Percentiles rank a stretch among this genome's conserved stretches.
Conservation (phyloP, 2,888 invertebrate genomes). For the Morpho deidamia region DNA sequence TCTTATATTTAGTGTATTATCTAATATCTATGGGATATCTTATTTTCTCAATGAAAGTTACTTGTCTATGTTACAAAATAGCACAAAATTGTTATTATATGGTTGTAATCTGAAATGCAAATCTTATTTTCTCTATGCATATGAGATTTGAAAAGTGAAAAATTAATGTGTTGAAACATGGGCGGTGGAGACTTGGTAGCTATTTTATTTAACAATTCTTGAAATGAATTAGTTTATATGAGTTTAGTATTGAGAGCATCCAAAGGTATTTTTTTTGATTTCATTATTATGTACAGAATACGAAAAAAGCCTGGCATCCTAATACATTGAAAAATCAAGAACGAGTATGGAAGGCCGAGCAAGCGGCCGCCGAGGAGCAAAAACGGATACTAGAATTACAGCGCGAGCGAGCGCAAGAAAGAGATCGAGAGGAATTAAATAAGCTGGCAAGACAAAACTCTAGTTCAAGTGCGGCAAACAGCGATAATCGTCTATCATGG, state of each 20-base stretch:
- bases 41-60: too few species aligned
- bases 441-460: slow-evolving; percentile 78
- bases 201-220: neutral
- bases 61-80: too few species aligned
- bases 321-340: slow-evolving; percentile 87
- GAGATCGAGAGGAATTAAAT: slow-evolving; percentile 82
- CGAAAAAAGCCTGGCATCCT: slow-evolving; percentile 90
- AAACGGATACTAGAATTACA: slow-evolving; percentile 82
- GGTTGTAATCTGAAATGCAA: too few species aligned
- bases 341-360: slow-evolving; percentile 87
- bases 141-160: too few species aligned
- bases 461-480: slow-evolving; percentile 48
- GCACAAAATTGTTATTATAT: too few species aligned
- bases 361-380: slow-evolving; percentile 84
- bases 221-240: too few species aligned
- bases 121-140: too few species aligned
- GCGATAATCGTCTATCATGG: slow-evolving; percentile 87
- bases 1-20: too few species aligned
- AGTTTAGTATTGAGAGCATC: too few species aligned
- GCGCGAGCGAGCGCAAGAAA: slow-evolving; percentile 82
- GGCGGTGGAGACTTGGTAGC: slow-evolving; percentile 67
- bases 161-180: slow-evolving; percentile 32
- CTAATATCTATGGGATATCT: too few species aligned
- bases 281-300: slow-evolving; percentile 71
- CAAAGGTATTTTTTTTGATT: neutral